A percentile compares a stretch with the other conserved stretches of the same genome.
Evolutionary conservation across 2,113 vertebrate genomes (phyloP).

Genomic region (Lucifuga dentata): DNA sequence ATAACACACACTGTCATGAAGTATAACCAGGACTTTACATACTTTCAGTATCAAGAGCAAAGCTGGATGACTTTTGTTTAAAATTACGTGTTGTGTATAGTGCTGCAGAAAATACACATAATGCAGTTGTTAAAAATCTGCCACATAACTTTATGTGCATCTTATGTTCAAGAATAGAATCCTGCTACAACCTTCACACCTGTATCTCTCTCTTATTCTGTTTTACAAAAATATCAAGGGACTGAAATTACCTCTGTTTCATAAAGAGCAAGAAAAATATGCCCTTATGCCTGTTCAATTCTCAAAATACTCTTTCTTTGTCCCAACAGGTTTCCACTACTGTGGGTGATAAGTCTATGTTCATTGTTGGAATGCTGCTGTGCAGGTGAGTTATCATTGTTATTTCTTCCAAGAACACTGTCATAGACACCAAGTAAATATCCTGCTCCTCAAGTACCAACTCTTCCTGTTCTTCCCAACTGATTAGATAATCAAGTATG

Average conservation of each 20-base stretch:
- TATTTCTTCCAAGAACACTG: not conserved
- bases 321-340: slow-evolving; percentile 62
- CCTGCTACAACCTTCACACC: no score
- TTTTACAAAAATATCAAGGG: not conserved
- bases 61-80: slow-evolving; percentile 6
- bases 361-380: slow-evolving; percentile 44
- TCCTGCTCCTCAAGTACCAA: no score
- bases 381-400: slow-evolving; percentile 68
- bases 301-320: slow-evolving; percentile 1
- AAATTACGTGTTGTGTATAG: no score
- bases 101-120: no score
- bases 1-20: slow-evolving; percentile 27
- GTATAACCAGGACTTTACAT: slow-evolving; percentile 24
- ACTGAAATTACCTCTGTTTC: no score
- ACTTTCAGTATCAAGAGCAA: slow-evolving; percentile 10
- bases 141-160: no score
- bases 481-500: no score
- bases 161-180: no score
- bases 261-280: no score
- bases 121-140: no score
- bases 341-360: slow-evolving; percentile 68
- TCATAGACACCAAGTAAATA: no score
- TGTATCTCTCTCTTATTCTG: not conserved
- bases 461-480: no score
- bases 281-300: not conserved